Evolutionary conservation across 2,888 invertebrate species (phyloP).

Genomic region (Cheilosia variabilis): DNA sequence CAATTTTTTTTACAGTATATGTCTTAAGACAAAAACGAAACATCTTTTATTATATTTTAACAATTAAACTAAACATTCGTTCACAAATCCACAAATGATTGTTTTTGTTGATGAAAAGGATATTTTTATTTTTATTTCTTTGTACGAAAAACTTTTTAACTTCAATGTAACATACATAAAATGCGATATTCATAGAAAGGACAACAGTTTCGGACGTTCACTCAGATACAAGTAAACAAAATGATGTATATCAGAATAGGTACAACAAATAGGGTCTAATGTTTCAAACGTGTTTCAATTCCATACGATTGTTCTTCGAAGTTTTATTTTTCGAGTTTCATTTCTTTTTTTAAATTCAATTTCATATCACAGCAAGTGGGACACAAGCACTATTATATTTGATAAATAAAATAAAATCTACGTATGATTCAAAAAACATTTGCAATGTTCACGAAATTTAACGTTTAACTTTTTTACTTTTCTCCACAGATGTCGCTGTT

Average conservation of each 20-base stretch:
- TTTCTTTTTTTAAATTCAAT: conserved; percentile 37
- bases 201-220: conserved; percentile 62
- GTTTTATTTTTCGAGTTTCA: conserved; percentile 42
- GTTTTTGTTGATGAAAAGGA: conserved; percentile 52
- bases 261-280: conserved; percentile 67
- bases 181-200: conserved; percentile 81
- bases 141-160: conserved; percentile 1
- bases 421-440: conserved; percentile 76
- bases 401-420: conserved; percentile 46
- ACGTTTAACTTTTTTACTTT: conserved; percentile 24
- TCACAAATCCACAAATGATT: conserved; percentile 42
- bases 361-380: conserved; percentile 80
- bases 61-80: conserved; percentile 39
- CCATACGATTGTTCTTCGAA: conserved; percentile 75
- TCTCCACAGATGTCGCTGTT: conserved; percentile 19
- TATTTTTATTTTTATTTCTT: conserved; percentile 15
- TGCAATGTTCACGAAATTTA: conserved; percentile 67
- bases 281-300: conserved; percentile 84
- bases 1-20: conserved; percentile 25
- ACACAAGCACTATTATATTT: conserved; percentile 79
- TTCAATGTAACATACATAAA: conserved; percentile 70
- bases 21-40: conserved; percentile 58
- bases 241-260: conserved; percentile 40
- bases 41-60: background rate
- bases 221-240: conserved; percentile 61